A percentile compares a stretch with the other conserved stretches of the same genome.
phyloP scores from a whole-genome alignment of 92 coral and sea anemone species.

The Paramuricea clavata region DNA sequence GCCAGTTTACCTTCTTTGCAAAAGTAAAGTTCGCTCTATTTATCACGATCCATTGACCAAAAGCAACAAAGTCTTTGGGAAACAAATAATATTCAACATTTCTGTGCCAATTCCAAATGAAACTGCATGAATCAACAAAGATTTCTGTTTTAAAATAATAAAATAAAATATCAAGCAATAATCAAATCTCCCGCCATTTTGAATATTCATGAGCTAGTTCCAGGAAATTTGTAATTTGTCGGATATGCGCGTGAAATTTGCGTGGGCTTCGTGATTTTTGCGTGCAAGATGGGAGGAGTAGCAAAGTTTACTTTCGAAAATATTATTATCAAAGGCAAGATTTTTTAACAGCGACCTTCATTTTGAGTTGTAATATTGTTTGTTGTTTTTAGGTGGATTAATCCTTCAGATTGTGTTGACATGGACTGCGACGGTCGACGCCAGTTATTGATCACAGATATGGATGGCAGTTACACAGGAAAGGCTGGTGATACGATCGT shows the following conservation, averaged over 20 bases:
- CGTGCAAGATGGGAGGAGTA: background rate
- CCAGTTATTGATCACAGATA: constrained; percentile 78
- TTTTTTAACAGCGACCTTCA: too few species aligned
- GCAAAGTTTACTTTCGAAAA: background rate
- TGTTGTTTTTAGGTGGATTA: constrained; percentile 68
- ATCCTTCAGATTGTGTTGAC: constrained; percentile 94
- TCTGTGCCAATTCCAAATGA: background rate
- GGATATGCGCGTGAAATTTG: background rate
- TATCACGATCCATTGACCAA: background rate
- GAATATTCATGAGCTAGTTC: background rate
- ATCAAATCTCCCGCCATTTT: constrained; percentile 8
- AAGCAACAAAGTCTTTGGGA: background rate
- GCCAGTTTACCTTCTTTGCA: too few species aligned
- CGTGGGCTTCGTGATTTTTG: background rate
- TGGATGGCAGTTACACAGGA: constrained; percentile 88
- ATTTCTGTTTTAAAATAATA: background rate
- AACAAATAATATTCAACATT: background rate
- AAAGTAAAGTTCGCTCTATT: too few species aligned
- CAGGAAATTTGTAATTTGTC: background rate
- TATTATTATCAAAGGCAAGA: too few species aligned
- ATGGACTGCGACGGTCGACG: constrained; percentile 93
- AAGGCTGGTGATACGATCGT: constrained; percentile 74
- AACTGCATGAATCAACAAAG: background rate
- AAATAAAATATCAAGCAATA: too few species aligned
- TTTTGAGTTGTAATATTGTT: too few species aligned